A percentile compares a stretch with the other conserved stretches of the same genome.
Evolutionary conservation across 2,797 vertebrate species (phyloP).

Genomic region (Acanthurus lineatus): DNA sequence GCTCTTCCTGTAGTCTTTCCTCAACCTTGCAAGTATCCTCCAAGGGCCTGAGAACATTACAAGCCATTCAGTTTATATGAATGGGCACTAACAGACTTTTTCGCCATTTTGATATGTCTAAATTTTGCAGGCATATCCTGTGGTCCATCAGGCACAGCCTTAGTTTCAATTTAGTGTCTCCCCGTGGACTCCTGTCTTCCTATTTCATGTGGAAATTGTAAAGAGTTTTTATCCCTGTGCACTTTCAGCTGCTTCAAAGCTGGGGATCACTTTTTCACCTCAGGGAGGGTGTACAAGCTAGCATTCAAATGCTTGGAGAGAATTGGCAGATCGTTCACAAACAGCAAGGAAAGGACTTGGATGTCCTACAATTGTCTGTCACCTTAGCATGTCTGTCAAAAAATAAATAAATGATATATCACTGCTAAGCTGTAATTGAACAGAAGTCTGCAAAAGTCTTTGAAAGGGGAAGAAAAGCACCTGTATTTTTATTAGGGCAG

Average conservation of each 20-base stretch:
- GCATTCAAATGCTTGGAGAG: slow-evolving; percentile 88
- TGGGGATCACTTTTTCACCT: slow-evolving; percentile 79
- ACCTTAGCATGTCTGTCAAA: slow-evolving; percentile 50
- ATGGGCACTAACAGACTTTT: slow-evolving; percentile 99
- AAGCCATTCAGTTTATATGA: slow-evolving; percentile 95
- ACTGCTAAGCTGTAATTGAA: slow-evolving; percentile 64
- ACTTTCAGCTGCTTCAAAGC: slow-evolving; percentile 87
- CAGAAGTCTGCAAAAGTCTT: slow-evolving; percentile 80
- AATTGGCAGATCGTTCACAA: slow-evolving; percentile 83
- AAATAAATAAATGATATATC: slow-evolving; percentile 71
- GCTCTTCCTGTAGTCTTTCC: slow-evolving; percentile 93
- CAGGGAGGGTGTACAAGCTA: slow-evolving; percentile 88
- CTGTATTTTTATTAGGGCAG: slow-evolving; percentile 80
- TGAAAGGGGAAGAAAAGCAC: slow-evolving; percentile 74
- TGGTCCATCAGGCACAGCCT: slow-evolving; percentile 96
- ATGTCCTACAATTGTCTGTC: slow-evolving; percentile 25
- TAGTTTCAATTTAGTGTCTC: slow-evolving; percentile 99
- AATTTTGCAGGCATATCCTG: slow-evolving; percentile 99
- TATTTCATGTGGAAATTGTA: slow-evolving; percentile 92
- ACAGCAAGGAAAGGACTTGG: slow-evolving; percentile 62
- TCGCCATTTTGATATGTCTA: slow-evolving; percentile 94
- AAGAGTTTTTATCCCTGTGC: slow-evolving; percentile 78
- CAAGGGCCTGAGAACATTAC: slow-evolving; percentile 92
- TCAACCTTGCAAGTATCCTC: slow-evolving; percentile 91
- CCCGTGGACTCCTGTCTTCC: slow-evolving; percentile 91